Conservation (phyloP, 2,797 vertebrate genomes). For the Triplophysa bombifrons region DNA sequence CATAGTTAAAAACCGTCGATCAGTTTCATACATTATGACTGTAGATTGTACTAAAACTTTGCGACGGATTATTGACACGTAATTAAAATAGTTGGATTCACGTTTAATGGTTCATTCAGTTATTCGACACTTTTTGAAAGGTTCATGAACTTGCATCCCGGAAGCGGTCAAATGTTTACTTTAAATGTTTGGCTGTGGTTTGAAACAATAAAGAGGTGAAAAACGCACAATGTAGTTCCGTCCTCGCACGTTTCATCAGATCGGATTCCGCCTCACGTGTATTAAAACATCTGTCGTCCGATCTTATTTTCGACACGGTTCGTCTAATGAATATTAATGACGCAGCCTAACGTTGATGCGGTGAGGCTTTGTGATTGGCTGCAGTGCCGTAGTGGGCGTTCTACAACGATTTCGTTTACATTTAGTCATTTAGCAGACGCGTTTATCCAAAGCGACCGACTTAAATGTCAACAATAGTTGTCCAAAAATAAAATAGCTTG, state of each 20-base stretch:
- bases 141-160: no score
- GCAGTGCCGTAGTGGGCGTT: neutral
- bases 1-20: neutral
- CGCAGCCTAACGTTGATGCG: neutral
- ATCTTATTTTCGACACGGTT: neutral
- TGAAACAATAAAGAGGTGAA: no score
- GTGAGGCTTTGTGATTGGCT: neutral
- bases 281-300: neutral
- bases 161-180: no score
- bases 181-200: no score
- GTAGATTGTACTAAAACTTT: neutral
- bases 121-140: no score
- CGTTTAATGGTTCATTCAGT: no score
- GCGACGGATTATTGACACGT: neutral
- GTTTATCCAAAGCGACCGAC: no score
- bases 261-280: neutral
- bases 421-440: no score
- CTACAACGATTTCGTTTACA: neutral
- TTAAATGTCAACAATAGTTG: no score
- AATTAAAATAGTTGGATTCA: neutral
- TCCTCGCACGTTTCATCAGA: neutral
- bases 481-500: no score
- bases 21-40: no score
- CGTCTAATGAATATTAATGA: slow-evolving; percentile 8
- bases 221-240: no score